Evolutionary conservation across 1,140 invertebrate genomes (phyloP).

Genomic region (Nephotettix cincticeps): DNA sequence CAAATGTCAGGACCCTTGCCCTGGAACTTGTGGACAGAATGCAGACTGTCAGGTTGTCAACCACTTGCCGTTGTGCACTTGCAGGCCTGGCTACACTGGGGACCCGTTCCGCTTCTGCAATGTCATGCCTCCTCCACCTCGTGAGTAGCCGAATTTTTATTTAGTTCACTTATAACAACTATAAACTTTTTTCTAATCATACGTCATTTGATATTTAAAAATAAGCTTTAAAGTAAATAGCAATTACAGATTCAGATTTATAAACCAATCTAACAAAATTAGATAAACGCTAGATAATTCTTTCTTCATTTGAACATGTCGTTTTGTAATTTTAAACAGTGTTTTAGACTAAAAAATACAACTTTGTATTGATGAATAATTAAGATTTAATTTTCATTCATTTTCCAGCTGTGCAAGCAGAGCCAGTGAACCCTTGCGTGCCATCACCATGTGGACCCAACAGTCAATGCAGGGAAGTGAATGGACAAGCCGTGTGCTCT

Average conservation of each 20-base stretch:
- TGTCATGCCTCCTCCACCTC: conserved; percentile 45
- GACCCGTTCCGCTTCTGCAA: conserved; percentile 67
- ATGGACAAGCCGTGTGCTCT: conserved; percentile 51
- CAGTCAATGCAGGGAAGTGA: conserved; percentile 55
- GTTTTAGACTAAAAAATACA: too few relatives aligned
- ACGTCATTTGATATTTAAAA: too few relatives aligned
- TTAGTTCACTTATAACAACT: too few relatives aligned
- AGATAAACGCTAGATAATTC: too few relatives aligned
- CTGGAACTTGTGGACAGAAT: conserved; percentile 66
- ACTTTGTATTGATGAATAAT: too few relatives aligned
- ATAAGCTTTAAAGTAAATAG: too few relatives aligned
- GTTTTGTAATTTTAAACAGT: too few relatives aligned
- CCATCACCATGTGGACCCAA: conserved; percentile 69
- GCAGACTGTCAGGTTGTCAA: conserved; percentile 59
- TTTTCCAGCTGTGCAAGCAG: conserved; percentile 41
- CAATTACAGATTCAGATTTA: too few relatives aligned
- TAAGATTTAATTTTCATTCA: conserved; percentile 43
- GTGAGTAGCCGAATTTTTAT: too few relatives aligned
- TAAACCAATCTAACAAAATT: too few relatives aligned
- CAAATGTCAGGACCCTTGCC: conserved; percentile 75
- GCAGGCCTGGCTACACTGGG: conserved; percentile 65
- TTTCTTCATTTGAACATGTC: too few relatives aligned
- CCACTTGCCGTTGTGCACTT: conserved; percentile 69
- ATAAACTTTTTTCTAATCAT: too few relatives aligned
- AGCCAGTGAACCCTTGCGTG: conserved; percentile 52